Evolutionary conservation across 2,113 vertebrate genomes (phyloP).

Genomic region (Formicarius rufipectus): DNA sequence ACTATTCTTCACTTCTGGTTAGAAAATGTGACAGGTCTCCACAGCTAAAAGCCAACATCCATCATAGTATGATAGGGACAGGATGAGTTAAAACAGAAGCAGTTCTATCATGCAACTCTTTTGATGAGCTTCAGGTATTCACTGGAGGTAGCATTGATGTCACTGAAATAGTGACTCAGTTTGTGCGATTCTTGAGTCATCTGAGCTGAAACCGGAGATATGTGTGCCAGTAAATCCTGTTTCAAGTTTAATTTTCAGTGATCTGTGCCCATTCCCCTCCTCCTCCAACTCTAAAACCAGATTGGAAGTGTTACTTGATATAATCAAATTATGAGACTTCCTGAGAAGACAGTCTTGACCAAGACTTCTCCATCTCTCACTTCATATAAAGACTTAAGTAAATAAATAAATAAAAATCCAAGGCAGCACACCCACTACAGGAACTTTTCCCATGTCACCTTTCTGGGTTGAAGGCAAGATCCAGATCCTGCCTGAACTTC

Average conservation of each 20-base stretch:
- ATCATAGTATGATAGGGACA: neutral
- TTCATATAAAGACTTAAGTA: neutral
- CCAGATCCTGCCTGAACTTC: neutral
- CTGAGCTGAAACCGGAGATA: neutral
- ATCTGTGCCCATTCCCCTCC: neutral
- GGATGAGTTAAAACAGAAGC: neutral
- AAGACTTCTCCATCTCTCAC: neutral
- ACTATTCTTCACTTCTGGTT: neutral
- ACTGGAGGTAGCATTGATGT: neutral
- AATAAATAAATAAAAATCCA: neutral
- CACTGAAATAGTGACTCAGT: slow-evolving; percentile 20
- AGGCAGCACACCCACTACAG: neutral
- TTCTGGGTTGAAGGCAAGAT: neutral
- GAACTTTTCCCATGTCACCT: neutral
- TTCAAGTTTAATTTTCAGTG: neutral
- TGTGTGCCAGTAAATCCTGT: neutral
- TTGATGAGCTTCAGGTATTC: neutral
- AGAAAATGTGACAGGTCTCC: neutral
- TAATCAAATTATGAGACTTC: neutral
- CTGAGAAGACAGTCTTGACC: neutral
- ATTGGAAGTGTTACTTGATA: neutral
- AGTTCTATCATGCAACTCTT: neutral
- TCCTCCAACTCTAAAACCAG: neutral
- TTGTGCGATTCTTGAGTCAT: neutral
- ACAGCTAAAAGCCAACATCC: neutral